Percentiles rank a stretch among this genome's conserved stretches.
phyloP scores from a whole-genome alignment of 2,113 vertebrate species.

The Rhipidura dahli region DNA sequence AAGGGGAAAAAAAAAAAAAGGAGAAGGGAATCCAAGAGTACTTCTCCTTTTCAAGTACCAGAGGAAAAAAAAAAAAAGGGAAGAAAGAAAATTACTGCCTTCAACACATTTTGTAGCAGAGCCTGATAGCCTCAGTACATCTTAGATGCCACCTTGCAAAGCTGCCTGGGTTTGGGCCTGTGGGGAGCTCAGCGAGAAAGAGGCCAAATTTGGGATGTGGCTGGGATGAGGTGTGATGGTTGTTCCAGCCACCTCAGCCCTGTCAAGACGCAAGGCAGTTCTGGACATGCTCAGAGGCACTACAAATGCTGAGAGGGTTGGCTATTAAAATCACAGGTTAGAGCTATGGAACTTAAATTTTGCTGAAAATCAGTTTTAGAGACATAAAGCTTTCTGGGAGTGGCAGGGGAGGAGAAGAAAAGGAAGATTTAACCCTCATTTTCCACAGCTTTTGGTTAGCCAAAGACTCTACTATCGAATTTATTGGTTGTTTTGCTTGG shows the following conservation, averaged over 20 bases:
- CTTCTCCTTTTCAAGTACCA: neutral
- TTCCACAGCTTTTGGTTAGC: neutral
- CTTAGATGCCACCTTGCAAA: neutral
- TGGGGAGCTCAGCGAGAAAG: neutral
- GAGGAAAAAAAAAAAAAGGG: too few relatives aligned
- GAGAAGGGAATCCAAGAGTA: accelerated
- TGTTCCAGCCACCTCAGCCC: neutral
- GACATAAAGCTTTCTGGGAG: neutral
- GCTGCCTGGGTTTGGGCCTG: neutral
- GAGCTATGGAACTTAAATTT: neutral
- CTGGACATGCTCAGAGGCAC: neutral
- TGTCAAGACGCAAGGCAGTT: neutral
- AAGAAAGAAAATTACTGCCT: neutral
- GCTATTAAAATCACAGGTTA: neutral
- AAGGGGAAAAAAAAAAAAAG: neutral
- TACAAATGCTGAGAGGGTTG: neutral
- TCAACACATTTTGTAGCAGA: neutral
- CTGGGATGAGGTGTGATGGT: neutral
- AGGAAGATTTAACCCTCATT: neutral
- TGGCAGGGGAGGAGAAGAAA: neutral
- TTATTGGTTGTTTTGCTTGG: neutral
- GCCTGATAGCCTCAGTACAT: accelerated
- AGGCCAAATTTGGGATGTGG: neutral
- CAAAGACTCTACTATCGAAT: neutral
- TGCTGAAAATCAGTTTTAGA: neutral